Percentiles rank a stretch among this genome's conserved stretches.
Evolutionary conservation across 2,888 invertebrate genomes (phyloP).

Genomic region (Drosophila longiperda): DNA sequence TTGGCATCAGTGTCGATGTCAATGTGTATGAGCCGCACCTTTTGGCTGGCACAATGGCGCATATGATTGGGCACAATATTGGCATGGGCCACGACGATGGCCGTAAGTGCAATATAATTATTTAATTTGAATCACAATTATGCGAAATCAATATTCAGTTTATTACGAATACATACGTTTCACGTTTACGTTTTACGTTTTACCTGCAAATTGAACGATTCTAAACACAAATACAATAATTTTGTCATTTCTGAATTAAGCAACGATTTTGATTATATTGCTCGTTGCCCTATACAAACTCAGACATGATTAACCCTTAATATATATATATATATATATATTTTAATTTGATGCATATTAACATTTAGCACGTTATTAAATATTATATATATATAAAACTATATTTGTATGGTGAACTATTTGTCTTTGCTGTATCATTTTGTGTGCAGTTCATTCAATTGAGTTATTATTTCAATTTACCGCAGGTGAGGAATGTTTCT

Average conservation of each 20-base stretch:
- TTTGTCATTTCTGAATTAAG: not conserved
- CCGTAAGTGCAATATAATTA: constrained; percentile 86
- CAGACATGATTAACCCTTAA: not conserved
- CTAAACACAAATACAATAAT: not conserved
- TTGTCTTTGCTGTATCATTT: not conserved
- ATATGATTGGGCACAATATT: constrained; percentile 99
- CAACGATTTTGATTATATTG: not conserved
- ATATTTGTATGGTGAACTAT: not conserved
- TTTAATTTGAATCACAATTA: not conserved
- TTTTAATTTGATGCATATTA: not conserved
- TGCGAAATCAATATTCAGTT: not conserved
- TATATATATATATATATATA: not conserved
- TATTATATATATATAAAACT: not conserved
- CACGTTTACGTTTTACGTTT: not conserved
- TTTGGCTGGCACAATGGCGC: constrained; percentile 97
- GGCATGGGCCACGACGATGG: constrained; percentile 98
- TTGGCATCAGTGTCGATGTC: constrained; percentile 97
- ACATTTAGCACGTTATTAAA: not conserved
- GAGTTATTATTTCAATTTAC: constrained; percentile 7
- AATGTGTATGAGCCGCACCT: constrained; percentile 97
- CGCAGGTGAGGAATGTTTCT: constrained; percentile 92
- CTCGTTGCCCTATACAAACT: not conserved
- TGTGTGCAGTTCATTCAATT: not conserved
- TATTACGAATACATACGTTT: not conserved
- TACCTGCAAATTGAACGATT: not conserved